Evolutionary conservation across 2,797 vertebrate species (phyloP).

Genomic region (Lemur catta): DNA sequence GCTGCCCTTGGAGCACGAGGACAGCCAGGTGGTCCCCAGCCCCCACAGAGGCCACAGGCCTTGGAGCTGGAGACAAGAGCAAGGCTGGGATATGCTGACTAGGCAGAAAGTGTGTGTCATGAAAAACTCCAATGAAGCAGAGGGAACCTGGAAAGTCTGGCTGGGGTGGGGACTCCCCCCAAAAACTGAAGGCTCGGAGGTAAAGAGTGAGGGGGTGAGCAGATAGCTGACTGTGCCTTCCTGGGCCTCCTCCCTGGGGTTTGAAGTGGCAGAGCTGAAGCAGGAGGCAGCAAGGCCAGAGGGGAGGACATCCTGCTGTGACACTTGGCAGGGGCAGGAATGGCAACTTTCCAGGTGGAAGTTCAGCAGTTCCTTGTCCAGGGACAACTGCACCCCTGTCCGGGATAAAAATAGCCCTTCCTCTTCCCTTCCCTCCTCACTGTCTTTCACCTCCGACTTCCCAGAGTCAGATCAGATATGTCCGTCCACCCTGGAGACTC

Average conservation of each 20-base stretch:
- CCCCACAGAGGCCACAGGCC: background rate
- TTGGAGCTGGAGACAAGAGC: background rate
- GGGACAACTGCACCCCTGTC: background rate
- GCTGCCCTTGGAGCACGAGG: background rate
- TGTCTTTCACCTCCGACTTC: background rate
- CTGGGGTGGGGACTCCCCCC: conserved; percentile 11
- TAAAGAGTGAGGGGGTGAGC: background rate
- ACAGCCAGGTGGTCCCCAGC: background rate
- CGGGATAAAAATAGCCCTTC: conserved; percentile 60
- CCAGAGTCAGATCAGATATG: background rate
- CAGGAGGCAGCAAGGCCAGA: background rate
- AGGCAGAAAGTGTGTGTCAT: conserved; percentile 25
- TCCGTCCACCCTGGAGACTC: background rate
- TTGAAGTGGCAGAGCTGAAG: background rate
- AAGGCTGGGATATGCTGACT: background rate
- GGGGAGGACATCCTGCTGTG: background rate
- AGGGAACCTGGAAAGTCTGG: conserved; percentile 25
- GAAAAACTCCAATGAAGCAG: background rate
- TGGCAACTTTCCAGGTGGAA: conserved; percentile 42
- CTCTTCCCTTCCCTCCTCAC: background rate
- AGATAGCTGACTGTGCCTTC: background rate
- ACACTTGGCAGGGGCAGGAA: conserved; percentile 16
- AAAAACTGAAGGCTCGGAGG: background rate
- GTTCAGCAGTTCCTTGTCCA: conserved; percentile 14
- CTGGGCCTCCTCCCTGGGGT: background rate